Percentiles rank a stretch among this genome's conserved stretches.
phyloP scores from a whole-genome alignment of 2,113 vertebrate species.

The Dipodomys merriami region DNA sequence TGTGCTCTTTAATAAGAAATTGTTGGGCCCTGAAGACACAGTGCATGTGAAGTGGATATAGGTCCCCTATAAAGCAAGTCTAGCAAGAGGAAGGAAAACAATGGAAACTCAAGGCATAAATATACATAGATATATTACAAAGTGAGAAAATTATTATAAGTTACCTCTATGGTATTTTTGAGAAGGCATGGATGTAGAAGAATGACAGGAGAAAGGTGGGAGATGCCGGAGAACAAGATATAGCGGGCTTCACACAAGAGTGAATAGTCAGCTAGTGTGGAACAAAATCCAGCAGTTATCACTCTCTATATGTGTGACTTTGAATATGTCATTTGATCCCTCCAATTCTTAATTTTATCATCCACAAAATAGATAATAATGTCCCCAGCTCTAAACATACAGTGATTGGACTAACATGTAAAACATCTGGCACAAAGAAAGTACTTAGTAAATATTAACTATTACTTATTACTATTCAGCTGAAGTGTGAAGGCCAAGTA shows the following conservation, averaged over 20 bases:
- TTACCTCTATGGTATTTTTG: background rate
- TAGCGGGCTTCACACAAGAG: background rate
- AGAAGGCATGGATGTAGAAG: background rate
- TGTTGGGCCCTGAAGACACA: background rate
- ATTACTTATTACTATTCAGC: background rate
- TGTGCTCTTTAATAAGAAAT: background rate
- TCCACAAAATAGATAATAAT: background rate
- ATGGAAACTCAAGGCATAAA: background rate
- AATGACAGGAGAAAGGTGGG: background rate
- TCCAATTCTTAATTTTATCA: background rate
- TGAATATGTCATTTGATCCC: background rate
- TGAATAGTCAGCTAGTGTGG: background rate
- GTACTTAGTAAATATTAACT: background rate
- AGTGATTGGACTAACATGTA: background rate
- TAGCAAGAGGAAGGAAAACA: background rate
- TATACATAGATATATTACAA: background rate
- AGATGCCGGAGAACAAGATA: background rate
- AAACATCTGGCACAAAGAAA: background rate
- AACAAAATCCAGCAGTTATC: background rate
- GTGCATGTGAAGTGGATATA: background rate
- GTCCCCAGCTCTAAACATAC: background rate
- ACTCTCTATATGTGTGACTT: background rate
- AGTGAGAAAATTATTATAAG: background rate
- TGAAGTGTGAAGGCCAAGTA: constrained; percentile 1
- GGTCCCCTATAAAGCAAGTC: background rate